Percentiles rank a stretch among this genome's conserved stretches.
phyloP scores from a whole-genome alignment of 2,888 invertebrate genomes.

The Deilephila elpenor region DNA sequence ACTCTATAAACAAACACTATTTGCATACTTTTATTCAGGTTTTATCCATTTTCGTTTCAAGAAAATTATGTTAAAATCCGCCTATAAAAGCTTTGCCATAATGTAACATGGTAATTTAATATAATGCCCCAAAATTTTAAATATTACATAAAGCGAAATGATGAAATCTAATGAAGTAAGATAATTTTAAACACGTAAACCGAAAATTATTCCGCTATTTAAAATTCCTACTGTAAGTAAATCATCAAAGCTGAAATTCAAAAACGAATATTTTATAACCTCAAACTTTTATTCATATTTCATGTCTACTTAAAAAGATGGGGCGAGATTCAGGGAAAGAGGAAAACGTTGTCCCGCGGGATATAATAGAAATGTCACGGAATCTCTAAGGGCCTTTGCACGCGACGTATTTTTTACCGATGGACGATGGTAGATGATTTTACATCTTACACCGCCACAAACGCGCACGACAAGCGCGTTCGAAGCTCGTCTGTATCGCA shows the following conservation, averaged over 20 bases:
- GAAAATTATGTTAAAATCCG: too few relatives aligned
- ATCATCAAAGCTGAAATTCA: not conserved
- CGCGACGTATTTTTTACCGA: too few relatives aligned
- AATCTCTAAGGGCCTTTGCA: not conserved
- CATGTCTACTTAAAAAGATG: constrained; percentile 13
- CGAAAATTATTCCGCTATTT: not conserved
- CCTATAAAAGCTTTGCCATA: too few relatives aligned
- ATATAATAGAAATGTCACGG: constrained; percentile 19
- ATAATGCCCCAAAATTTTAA: too few relatives aligned
- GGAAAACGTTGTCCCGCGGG: constrained; percentile 15
- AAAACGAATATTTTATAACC: not conserved
- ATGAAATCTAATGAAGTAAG: too few relatives aligned
- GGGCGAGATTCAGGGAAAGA: not conserved
- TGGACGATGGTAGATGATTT: too few relatives aligned
- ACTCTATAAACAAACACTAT: not conserved
- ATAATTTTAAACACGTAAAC: not conserved
- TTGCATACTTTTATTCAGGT: not conserved
- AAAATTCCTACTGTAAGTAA: not conserved
- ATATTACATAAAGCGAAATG: too few relatives aligned
- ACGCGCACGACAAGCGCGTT: too few relatives aligned
- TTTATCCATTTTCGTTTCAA: too few relatives aligned
- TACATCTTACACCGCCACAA: too few relatives aligned
- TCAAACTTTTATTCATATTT: constrained; percentile 7
- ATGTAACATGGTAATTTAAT: too few relatives aligned
- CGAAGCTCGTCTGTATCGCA: too few relatives aligned